These are phyloP conservation scores for Pygoscelis adeliae DNA, from an alignment of 2,113 vertebrate genomes.

Conservation along the genomic window DNA sequence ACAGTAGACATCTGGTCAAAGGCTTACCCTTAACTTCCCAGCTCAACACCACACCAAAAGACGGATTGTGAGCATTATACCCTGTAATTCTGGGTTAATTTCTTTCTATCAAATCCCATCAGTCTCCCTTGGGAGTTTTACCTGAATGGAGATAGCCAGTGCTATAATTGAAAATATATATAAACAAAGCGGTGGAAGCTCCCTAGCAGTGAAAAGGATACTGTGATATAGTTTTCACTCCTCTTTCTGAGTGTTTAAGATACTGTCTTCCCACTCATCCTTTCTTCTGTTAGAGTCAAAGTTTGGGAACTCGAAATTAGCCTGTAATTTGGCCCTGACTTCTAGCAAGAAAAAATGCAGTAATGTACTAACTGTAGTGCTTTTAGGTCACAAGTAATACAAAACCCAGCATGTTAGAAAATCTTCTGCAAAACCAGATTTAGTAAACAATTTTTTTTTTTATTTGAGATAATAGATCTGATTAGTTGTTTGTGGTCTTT, in stretches of 20 bases:
- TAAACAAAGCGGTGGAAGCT: background rate
- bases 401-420: background rate
- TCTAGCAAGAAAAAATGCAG: background rate
- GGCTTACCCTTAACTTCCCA: background rate
- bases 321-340: background rate
- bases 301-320: background rate
- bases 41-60: background rate
- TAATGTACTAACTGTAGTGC: background rate
- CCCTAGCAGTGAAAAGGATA: background rate
- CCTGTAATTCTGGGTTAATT: conserved; percentile 30
- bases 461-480: background rate
- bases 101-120: conserved; percentile 1
- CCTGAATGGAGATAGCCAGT: background rate
- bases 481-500: background rate
- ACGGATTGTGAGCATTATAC: conserved; percentile 3
- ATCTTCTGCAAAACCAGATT: background rate
- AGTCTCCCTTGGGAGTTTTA: background rate
- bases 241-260: background rate
- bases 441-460: background rate
- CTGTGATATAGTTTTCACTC: background rate
- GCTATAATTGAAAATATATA: background rate
- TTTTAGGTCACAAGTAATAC: background rate
- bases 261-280: background rate
- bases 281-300: background rate
- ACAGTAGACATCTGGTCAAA: conserved; percentile 13